Evolutionary conservation across 2,113 vertebrate species (phyloP), one percentile per base, ranked within the genome.

Genomic region (Antennarius striatus): DNA sequence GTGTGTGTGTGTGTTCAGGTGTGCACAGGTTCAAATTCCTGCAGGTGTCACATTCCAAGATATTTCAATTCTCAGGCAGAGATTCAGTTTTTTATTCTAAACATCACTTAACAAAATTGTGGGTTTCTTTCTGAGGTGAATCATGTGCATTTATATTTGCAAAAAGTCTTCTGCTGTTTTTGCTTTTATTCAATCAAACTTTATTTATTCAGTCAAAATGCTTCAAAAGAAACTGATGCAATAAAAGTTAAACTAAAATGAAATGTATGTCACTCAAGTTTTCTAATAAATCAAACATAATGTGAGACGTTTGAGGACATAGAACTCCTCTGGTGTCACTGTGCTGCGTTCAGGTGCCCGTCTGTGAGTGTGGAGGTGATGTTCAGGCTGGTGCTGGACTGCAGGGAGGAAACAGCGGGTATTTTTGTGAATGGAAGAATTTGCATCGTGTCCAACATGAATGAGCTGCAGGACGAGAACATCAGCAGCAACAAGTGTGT

Each of bases 361-460:
- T 22, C 13, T n/a, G 16, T n/a, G 47, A 53, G 16, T 0, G 7
- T n/a, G 3, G 46, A 17, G 17, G n/a, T 60, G 40, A 58, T 32
- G 63, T 59, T 56, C 45, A 45, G 22, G 17, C 30, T 56, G 56
- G 8, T 42, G 42, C 32, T 61, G 29, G n/a, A 29, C 52, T 52
- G 39, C 77, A 58, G 15, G 5, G 2, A 70, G 39, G 68, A 64
- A 62, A 60, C 70, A 28, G 10, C 0, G 67, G 36, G 0, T 36
- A 63, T 63, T 73, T 73, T 54, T 64, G 65, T 75, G 71, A 84
- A 78, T 75, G 71, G 70, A 83, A 80, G 66, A 77, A 80, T 75
- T 52, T 56, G 30, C 57, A 52, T 40, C 48, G 46, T 71, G 55
- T 56, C 56, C 56, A 40, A 40, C 39, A 40, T 40, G 22, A 22